phyloP scores from a whole-genome alignment of 2,888 invertebrate genomes.

The Dolichomitus sp. region DNA sequence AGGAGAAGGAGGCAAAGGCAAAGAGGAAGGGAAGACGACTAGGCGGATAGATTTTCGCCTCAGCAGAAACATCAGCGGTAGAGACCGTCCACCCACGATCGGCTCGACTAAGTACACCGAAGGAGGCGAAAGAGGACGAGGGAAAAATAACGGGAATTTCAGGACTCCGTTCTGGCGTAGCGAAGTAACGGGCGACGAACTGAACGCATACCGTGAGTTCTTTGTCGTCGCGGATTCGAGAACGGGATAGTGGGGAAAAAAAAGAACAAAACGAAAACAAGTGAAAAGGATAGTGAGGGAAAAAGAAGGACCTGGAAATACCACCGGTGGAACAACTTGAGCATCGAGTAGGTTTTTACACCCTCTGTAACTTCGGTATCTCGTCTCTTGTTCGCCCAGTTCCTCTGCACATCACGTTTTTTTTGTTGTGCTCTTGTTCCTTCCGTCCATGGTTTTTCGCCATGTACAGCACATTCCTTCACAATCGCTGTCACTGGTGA shows the following conservation, averaged over 20 bases:
- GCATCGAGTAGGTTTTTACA: conserved; percentile 17
- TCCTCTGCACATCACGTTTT: neutral
- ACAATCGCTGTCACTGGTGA: neutral
- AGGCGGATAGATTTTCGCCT: conserved; percentile 12
- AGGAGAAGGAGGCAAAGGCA: conserved; percentile 18
- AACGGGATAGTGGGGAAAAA: conserved; percentile 19
- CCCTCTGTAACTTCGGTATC: neutral
- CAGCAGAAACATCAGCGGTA: conserved; percentile 19
- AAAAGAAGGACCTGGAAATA: neutral
- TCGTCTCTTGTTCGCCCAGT: neutral
- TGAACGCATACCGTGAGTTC: conserved; percentile 51
- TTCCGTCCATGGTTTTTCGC: neutral
- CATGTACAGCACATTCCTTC: neutral
- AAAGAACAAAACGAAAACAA: neutral
- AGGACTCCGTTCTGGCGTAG: conserved; percentile 34
- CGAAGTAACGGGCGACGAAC: conserved; percentile 10
- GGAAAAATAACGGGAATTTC: conserved; percentile 60
- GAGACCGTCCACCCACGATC: conserved; percentile 12
- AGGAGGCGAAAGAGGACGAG: conserved; percentile 18
- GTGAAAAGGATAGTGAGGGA: neutral
- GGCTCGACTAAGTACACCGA: neutral
- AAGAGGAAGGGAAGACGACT: conserved; percentile 17
- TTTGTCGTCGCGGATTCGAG: conserved; percentile 28
- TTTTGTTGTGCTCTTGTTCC: neutral
- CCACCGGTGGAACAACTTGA: conserved; percentile 30